Evolutionary conservation across 2,797 vertebrate species (phyloP), one percentile per base, ranked within the genome.

Genomic region (Myotis myotis): DNA sequence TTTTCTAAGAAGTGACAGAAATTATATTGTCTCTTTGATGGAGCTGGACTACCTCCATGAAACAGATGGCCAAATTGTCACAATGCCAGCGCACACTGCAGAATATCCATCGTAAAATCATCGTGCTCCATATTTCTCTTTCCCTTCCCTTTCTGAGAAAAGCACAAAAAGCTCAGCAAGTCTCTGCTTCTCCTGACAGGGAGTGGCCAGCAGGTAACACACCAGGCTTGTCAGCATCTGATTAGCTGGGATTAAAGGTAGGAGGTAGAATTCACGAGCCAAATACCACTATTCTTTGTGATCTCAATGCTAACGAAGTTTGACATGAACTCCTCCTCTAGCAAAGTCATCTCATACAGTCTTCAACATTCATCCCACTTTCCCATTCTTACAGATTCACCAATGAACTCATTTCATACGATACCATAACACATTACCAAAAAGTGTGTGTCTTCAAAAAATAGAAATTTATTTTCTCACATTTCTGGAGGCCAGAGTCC

Each of bases 11-110:
- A 36, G 22, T 95, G 96, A 96, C 22, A 38, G 86, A 96, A 95
- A 94, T 36, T 74, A 85, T 20, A 89, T 33, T 66, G 1, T 5
- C 20, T 92, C 47, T 96, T 92, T 95, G 80, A 36, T 95, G 57
- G 36, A 13, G 33, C 94, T 97, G 94, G 92, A 87, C 22, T 55
- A 51, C 89, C 87, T 96, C 96, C 91, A 88, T 28, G 62, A 64
- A 96, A 57, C 96, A 97, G 97, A 97, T 96, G 96, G 93, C 91
- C 93, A 64, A 82, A 22, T 2, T 96, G 96, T 94, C 95, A 78
- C 0, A 1, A 38, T 70, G 96, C 96, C 96, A 97, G 81, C 72
- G 22, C 70, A 15, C 76, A 33, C 12, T 25, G 44, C 33, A 62
- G 60, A 76, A 47, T 41, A 78, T 44, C 91, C 78, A 49, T 5